Evolutionary conservation across 2,888 invertebrate species (phyloP), one percentile per base, ranked within the genome.

Genomic region (Cephus runcator): DNA sequence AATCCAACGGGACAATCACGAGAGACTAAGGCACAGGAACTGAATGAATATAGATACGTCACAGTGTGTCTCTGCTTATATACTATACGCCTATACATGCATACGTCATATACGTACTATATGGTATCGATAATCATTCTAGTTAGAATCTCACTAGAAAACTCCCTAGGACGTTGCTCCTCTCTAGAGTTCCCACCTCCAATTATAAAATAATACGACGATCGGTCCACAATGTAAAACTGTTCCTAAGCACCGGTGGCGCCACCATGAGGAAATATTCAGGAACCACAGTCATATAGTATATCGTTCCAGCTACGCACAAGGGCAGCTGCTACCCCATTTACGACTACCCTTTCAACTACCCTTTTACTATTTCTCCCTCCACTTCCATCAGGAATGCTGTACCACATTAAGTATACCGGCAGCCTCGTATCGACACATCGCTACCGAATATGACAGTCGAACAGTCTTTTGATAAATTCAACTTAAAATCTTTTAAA

Each of bases 321-420:
- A 34, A 56, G 34, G 34, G 40, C 77, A 77, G 73, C 73, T 77
- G 77, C 73, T 77, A 73, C 77, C 77, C 73, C 77, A 77, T 77
- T 77, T 77, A 77, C 34, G 73, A 69, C 69, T 77, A 56, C 56
- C 40, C 40, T 40, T 40, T 40, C 40, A 40, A 40, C 40, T 40
- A 40, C 40, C 56, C 56, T 56, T 56, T 56, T 56, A 56, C 56
- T 56, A 56, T 56, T 56, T 56, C 56, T 56, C 56, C 56, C 56
- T 56, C 23, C 23, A 4, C 56, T 56, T 56, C 23, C 23, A 9
- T 56, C 56, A 23, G 2, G 6, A 56, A 23, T 56, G 23, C 56
- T 12, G 35, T 35, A 40, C 40, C 56, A 9, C 23, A 6, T 56
- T 23, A 56, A 56, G 56, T 56, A 56, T 56, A 56, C 23, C 56